Evolutionary conservation across 1,140 invertebrate genomes (phyloP).

Genomic region (Sarcophaga bullata): DNA sequence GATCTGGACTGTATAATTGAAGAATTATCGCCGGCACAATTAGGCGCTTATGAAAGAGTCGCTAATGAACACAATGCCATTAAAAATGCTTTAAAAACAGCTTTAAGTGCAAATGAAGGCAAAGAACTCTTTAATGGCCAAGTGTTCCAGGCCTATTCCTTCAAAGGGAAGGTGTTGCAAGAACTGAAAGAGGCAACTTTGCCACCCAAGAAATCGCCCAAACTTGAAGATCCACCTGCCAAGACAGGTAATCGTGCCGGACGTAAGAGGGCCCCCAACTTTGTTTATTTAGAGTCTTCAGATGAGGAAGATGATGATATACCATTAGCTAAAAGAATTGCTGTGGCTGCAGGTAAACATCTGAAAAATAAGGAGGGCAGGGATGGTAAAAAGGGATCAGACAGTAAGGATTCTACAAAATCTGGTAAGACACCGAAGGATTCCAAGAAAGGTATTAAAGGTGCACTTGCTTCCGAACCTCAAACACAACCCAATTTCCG

Average conservation of each 20-base stretch:
- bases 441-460: slow-evolving; percentile 10
- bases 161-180: slow-evolving; percentile 62
- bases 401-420: slow-evolving; percentile 41
- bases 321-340: slow-evolving; percentile 62
- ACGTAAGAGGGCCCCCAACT: slow-evolving; percentile 51
- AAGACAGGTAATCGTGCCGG: slow-evolving; percentile 42
- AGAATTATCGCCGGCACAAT: slow-evolving; percentile 73
- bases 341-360: slow-evolving; percentile 55
- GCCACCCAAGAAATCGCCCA: slow-evolving; percentile 68
- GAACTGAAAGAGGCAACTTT: slow-evolving; percentile 66
- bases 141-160: slow-evolving; percentile 69
- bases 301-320: slow-evolving; percentile 65
- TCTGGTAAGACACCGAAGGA: slow-evolving; percentile 42
- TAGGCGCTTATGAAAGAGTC: slow-evolving; percentile 68
- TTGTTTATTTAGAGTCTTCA: slow-evolving; percentile 59
- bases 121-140: slow-evolving; percentile 71
- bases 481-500: slow-evolving; percentile 64
- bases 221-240: neutral
- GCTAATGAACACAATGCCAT: slow-evolving; percentile 72
- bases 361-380: slow-evolving; percentile 45
- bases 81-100: slow-evolving; percentile 69
- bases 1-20: slow-evolving; percentile 76
- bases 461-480: neutral
- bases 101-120: slow-evolving; percentile 71
- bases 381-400: slow-evolving; percentile 44